A percentile compares a stretch with the other conserved stretches of the same genome.
phyloP scores from a whole-genome alignment of 1,140 invertebrate species.

The Drosophila erecta region DNA sequence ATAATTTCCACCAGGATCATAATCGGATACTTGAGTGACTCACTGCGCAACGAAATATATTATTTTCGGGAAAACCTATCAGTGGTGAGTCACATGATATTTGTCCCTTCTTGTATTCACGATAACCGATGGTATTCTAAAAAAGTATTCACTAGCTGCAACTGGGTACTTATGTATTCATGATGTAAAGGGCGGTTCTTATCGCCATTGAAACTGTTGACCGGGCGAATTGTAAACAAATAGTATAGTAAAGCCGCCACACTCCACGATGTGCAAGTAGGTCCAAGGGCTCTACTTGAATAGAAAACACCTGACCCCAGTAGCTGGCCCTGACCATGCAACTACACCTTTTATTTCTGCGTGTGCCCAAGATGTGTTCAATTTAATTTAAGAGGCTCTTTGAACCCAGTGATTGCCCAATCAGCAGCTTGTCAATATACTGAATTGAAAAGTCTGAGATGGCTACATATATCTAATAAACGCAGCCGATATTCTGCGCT shows the following conservation, averaged over 20 bases:
- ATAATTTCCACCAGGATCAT: conserved; percentile 31
- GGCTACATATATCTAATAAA: conserved; percentile 6
- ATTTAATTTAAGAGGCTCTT: conserved; percentile 42
- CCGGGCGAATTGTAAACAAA: conserved; percentile 28
- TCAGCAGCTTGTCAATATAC: conserved; percentile 42
- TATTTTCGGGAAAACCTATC: conserved; percentile 20
- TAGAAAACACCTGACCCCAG: conserved; percentile 18
- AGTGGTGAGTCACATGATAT: conserved; percentile 26
- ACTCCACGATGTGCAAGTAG: conserved; percentile 27
- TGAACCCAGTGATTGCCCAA: conserved; percentile 60
- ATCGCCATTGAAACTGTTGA: conserved; percentile 15
- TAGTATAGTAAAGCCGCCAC: conserved; percentile 9
- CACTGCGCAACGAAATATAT: conserved; percentile 20
- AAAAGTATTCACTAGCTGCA: conserved; percentile 21
- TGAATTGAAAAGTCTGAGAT: conserved; percentile 13
- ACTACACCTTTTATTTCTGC: conserved; percentile 17
- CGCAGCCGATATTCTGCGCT: background rate
- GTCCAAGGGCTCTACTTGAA: background rate
- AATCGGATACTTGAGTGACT: conserved; percentile 42
- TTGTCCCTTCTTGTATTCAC: background rate
- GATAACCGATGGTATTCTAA: conserved; percentile 19
- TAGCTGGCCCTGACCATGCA: conserved; percentile 17
- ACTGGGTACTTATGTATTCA: conserved; percentile 23
- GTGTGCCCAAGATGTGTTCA: conserved; percentile 12
- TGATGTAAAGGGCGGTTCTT: conserved; percentile 13